Base-by-base conservation (phyloP, 2,797 vertebrate species). In the Falco naumanni region DNA sequence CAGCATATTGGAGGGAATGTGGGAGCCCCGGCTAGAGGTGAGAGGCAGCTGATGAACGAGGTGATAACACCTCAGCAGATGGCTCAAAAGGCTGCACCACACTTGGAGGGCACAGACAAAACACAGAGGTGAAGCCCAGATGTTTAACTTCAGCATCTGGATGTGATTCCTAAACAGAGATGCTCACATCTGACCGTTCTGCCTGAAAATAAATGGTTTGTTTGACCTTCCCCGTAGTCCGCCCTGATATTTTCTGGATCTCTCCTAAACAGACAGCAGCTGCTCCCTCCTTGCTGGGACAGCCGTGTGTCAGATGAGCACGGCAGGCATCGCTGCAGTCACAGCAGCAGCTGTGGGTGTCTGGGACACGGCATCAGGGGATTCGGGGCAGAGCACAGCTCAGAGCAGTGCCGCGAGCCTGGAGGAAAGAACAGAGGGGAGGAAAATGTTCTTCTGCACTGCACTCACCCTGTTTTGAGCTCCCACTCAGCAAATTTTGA, bases 121-220 rank as follows among this genome's bases (percentile, higher is more conserved):
- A 92, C 94, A 93, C 84, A 84, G 92, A 90, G 95, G 95, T 96
- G 91, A 94, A 92, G 82, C 84, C 95, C 93, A 96, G 95, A 97
- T 96, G 96, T 97, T 97, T 90, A 94, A 90, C 92, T 95, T 97
- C 90, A 94, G 93, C 96, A 96, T 96, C 92, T 97, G 96, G 92
- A 96, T 95, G 70, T 90, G 94, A 97, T 96, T 97, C 84, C 85
- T 91, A 96, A 97, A 92, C 92, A 96, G 81, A 96, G 87, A 93
- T 51, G 1, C 82, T 95, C 94, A 81, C 80, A 74, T 93, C 78
- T 96, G 92, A 95, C 93, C 83, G n/a, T 64, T 89, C 89, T 60
- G 86, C 59, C 77, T 80, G 89, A 93, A 96, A 97, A 96, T 76
- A 84, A 95, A 95, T 92, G 78, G 72, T 90, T 95, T 95, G 85